Evolutionary conservation across 2,888 invertebrate species (phyloP).

Genomic region (Mechanitis messenoides): DNA sequence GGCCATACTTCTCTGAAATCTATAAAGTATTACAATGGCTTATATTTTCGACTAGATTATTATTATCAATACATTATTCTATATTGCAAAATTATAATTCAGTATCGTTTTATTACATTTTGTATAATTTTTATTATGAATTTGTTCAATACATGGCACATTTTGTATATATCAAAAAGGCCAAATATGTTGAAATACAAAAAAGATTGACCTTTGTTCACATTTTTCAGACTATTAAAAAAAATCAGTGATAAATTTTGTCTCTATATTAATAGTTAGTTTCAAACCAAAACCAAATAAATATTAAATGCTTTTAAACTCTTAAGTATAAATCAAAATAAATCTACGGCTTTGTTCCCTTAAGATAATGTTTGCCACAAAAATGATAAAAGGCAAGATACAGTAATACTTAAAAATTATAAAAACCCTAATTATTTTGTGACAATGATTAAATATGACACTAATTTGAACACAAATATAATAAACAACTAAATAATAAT

Average conservation of each 20-base stretch:
- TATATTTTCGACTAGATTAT: slow-evolving; percentile 73
- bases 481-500: slow-evolving; percentile 38
- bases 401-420: slow-evolving; percentile 20
- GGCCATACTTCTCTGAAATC: slow-evolving; percentile 32
- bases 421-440: slow-evolving; percentile 41
- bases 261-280: slow-evolving; percentile 1
- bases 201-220: background rate
- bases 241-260: background rate
- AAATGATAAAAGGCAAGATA: slow-evolving; percentile 21
- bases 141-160: slow-evolving; percentile 19
- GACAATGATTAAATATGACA: slow-evolving; percentile 69
- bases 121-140: slow-evolving; percentile 13
- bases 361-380: slow-evolving; percentile 9
- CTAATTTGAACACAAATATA: slow-evolving; percentile 72
- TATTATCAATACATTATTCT: slow-evolving; percentile 66
- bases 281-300: background rate
- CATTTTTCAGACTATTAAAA: too few relatives aligned
- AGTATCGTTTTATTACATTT: slow-evolving; percentile 16
- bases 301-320: slow-evolving; percentile 12
- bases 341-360: slow-evolving; percentile 4
- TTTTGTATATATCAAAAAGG: background rate
- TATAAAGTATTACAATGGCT: slow-evolving; percentile 71
- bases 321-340: slow-evolving; percentile 8
- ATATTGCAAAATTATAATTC: slow-evolving; percentile 47
- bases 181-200: background rate